Conservation (phyloP, 2,888 invertebrate species). For the Drepanosiphum platanoidis region DNA sequence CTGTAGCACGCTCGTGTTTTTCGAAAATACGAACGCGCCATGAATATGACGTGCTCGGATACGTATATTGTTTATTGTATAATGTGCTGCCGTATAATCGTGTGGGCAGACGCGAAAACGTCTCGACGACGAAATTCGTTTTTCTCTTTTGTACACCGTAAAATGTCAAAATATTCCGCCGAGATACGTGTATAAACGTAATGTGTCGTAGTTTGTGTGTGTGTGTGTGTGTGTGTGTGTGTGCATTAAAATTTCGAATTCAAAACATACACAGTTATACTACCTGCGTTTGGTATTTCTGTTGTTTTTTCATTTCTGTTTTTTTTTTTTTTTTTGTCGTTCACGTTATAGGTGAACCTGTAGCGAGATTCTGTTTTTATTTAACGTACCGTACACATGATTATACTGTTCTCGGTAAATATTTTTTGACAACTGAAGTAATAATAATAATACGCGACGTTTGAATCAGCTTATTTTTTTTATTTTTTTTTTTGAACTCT, state of each 20-base stretch:
- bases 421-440: slow-evolving; percentile 26
- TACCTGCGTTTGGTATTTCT: slow-evolving; percentile 13
- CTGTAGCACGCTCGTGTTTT: not conserved
- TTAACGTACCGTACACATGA: slow-evolving; percentile 1
- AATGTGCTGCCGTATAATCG: not conserved
- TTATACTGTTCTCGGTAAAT: slow-evolving; percentile 44
- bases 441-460: slow-evolving; percentile 12
- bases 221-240: not conserved
- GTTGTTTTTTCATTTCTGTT: slow-evolving; percentile 5
- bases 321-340: not conserved
- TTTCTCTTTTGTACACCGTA: not conserved
- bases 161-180: slow-evolving; percentile 13
- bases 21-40: not conserved
- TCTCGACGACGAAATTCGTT: not conserved
- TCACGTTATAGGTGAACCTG: not conserved
- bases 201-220: not conserved
- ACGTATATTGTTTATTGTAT: not conserved
- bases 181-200: not conserved
- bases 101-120: not conserved
- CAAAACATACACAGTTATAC: slow-evolving; percentile 28
- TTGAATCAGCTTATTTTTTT: slow-evolving; percentile 60
- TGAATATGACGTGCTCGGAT: not conserved
- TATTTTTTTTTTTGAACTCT: slow-evolving; percentile 4
- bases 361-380: slow-evolving; percentile 29
- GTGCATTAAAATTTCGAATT: not conserved